Conservation (phyloP, 92 coral and sea anemone species). For the Palythoa grandiflora region DNA sequence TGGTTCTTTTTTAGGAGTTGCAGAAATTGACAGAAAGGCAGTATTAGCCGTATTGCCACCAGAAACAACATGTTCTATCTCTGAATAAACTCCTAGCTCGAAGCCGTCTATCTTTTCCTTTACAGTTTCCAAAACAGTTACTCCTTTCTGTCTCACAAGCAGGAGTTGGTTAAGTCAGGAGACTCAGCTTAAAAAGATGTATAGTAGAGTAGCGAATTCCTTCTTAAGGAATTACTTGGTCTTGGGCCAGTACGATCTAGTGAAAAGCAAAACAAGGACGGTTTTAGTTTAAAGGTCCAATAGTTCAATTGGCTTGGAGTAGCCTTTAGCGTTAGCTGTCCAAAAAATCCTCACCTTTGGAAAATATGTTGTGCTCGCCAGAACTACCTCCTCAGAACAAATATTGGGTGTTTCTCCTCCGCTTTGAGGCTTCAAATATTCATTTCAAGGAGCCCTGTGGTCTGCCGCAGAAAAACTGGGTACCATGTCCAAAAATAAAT, state of each 20-base stretch:
- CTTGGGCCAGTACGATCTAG: background rate
- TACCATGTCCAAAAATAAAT: conserved; percentile 3
- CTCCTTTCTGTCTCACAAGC: too few species aligned
- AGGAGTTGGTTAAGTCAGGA: too few species aligned
- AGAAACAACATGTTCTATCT: too few species aligned
- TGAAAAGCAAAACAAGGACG: background rate
- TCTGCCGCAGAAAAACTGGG: too few species aligned
- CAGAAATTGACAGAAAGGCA: too few species aligned
- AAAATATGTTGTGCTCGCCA: background rate
- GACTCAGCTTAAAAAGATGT: too few species aligned
- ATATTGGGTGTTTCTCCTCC: background rate
- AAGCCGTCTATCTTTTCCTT: too few species aligned
- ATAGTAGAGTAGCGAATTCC: background rate
- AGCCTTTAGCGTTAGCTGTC: background rate
- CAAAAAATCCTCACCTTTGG: background rate
- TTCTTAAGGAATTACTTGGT: background rate
- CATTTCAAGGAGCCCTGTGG: background rate
- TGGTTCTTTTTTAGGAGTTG: too few species aligned
- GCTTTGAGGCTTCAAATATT: background rate
- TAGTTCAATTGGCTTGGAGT: background rate
- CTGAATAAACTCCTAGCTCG: too few species aligned
- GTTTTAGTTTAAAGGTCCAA: background rate
- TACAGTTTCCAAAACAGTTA: too few species aligned
- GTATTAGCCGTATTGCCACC: too few species aligned
- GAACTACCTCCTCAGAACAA: background rate